These are phyloP conservation scores for Okapia johnstoni DNA, from an alignment of 2,113 vertebrate genomes.

Conservation along the genomic window DNA sequence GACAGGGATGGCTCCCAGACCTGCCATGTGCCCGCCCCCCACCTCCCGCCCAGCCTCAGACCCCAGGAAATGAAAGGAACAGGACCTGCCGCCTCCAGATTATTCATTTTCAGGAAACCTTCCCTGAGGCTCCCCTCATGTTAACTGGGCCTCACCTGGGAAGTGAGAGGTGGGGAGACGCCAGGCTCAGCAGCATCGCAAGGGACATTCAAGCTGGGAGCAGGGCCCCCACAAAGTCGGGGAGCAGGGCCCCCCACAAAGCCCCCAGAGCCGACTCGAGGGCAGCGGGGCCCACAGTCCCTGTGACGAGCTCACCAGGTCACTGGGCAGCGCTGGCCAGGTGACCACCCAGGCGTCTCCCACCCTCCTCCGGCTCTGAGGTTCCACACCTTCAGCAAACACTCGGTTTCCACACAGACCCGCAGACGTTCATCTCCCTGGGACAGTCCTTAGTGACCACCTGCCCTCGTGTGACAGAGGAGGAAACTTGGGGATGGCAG, in stretches of 20 bases:
- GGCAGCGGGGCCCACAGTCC: neutral
- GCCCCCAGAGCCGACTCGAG: neutral
- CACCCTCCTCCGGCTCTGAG: neutral
- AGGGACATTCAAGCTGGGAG: neutral
- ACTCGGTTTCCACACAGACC: neutral
- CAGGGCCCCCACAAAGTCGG: neutral
- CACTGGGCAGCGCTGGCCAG: neutral
- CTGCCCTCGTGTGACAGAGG: neutral
- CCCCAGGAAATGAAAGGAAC: neutral
- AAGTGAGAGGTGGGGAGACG: neutral
- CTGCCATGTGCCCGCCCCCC: accelerated
- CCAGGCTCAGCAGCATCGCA: neutral
- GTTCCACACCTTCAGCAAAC: neutral
- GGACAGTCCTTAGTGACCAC: neutral
- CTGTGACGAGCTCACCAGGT: too few relatives aligned
- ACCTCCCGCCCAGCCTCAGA: too few relatives aligned
- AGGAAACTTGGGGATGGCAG: neutral
- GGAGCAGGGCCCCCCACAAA: neutral
- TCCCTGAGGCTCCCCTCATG: neutral
- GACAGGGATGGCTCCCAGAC: neutral
- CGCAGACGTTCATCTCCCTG: accelerated
- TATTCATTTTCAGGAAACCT: neutral
- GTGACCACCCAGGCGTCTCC: neutral
- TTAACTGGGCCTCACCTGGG: neutral
- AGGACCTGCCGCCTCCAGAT: neutral